Percentiles rank a stretch among this genome's conserved stretches.
These are phyloP conservation scores for Aporophyla nigra DNA, from an alignment of 2,888 invertebrate genomes.

Conservation along the genomic window DNA sequence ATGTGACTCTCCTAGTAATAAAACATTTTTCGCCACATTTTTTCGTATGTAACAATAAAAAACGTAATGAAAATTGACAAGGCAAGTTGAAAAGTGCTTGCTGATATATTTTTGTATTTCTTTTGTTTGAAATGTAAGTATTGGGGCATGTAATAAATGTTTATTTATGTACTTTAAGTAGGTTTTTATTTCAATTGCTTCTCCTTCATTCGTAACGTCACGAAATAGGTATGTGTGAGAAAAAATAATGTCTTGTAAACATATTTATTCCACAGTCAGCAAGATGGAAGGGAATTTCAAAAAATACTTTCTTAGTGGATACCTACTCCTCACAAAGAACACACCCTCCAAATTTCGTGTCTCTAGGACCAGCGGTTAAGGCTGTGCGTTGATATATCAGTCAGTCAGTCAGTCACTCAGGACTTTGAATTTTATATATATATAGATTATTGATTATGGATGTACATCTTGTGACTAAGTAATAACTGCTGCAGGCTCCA, in stretches of 20 bases:
- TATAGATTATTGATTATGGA: too few relatives aligned
- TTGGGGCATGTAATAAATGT: background rate
- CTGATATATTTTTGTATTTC: constrained; percentile 11
- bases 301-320: too few relatives aligned
- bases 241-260: too few relatives aligned
- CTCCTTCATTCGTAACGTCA: background rate
- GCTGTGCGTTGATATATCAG: too few relatives aligned
- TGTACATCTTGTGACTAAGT: background rate
- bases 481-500: too few relatives aligned
- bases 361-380: too few relatives aligned
- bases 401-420: too few relatives aligned
- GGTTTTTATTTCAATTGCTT: background rate
- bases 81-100: constrained; percentile 57
- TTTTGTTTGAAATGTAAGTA: constrained; percentile 23
- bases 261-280: background rate
- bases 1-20: constrained; percentile 71
- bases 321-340: too few relatives aligned
- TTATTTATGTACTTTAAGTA: background rate
- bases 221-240: too few relatives aligned
- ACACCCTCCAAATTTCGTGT: too few relatives aligned
- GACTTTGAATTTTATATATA: too few relatives aligned
- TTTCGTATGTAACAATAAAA: constrained; percentile 57
- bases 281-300: too few relatives aligned
- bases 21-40: constrained; percentile 68
- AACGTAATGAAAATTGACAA: constrained; percentile 67